These are phyloP conservation scores for Craseonycteris thonglongyai DNA, from an alignment of 2,113 vertebrate genomes.

Conservation along the genomic window DNA sequence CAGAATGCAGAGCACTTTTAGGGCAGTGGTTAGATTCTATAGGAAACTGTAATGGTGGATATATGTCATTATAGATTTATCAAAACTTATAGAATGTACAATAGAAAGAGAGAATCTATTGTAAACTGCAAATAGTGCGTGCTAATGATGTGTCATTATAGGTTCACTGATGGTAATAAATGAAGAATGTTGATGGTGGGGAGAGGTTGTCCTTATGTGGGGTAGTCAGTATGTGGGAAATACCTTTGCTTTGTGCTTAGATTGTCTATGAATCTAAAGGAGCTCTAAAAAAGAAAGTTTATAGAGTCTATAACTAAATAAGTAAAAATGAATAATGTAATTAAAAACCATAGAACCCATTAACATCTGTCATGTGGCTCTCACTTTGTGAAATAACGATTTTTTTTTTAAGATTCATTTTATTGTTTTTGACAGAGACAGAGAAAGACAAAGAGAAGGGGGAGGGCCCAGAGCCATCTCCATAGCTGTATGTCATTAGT, in stretches of 20 bases:
- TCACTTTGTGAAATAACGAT: neutral
- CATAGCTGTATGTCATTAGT: no score
- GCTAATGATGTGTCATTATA: neutral
- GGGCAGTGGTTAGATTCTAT: neutral
- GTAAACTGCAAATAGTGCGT: neutral
- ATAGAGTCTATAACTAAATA: neutral
- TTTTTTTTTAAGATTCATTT: no score
- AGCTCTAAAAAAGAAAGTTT: neutral
- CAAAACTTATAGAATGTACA: neutral
- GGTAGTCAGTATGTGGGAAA: neutral
- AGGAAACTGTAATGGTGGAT: neutral
- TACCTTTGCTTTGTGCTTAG: neutral
- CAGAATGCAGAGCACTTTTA: neutral
- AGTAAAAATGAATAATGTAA: neutral
- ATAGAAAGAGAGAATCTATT: neutral
- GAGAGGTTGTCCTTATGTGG: accelerated
- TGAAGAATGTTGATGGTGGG: neutral
- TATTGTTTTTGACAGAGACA: no score
- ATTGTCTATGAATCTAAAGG: neutral
- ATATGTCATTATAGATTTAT: neutral
- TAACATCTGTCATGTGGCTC: neutral
- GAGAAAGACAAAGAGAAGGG: no score
- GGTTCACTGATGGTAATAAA: neutral
- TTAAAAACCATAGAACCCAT: neutral
- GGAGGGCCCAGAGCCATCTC: no score